These are phyloP conservation scores for Operophtera brumata DNA, from an alignment of 2,888 invertebrate species.

Conservation along the genomic window DNA sequence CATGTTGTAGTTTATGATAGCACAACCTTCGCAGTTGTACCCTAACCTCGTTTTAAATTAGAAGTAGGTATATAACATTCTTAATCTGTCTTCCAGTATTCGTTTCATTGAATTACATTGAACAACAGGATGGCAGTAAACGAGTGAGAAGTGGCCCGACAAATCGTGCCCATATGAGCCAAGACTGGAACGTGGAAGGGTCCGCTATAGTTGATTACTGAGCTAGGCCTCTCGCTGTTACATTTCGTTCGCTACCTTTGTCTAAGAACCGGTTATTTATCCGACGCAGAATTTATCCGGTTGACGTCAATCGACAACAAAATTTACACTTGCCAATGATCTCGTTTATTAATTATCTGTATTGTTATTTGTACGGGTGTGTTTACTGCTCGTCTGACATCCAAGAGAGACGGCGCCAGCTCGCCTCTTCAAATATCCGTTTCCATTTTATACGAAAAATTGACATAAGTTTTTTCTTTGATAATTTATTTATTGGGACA, in stretches of 20 bases:
- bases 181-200: constrained; percentile 30
- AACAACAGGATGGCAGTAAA: constrained; percentile 51
- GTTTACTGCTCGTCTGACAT: constrained; percentile 8
- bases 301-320: constrained; percentile 28
- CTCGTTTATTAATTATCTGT: constrained; percentile 21
- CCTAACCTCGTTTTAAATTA: constrained; percentile 10
- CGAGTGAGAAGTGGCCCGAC: constrained; percentile 51
- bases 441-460: not conserved
- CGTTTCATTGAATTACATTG: constrained; percentile 18
- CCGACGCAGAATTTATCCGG: not conserved
- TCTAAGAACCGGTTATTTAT: constrained; percentile 9
- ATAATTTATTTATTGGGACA: not conserved
- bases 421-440: not conserved
- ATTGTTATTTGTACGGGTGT: constrained; percentile 12
- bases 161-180: constrained; percentile 40
- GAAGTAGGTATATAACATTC: constrained; percentile 10
- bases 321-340: constrained; percentile 23
- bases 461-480: not conserved
- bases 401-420: not conserved
- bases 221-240: not conserved
- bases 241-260: not conserved
- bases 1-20: not conserved
- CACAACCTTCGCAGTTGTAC: not conserved
- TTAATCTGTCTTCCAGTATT: constrained; percentile 5
- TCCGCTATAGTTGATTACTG: no score